phyloP scores from a whole-genome alignment of 2,888 invertebrate species.

The Nasonovia ribisnigri region DNA sequence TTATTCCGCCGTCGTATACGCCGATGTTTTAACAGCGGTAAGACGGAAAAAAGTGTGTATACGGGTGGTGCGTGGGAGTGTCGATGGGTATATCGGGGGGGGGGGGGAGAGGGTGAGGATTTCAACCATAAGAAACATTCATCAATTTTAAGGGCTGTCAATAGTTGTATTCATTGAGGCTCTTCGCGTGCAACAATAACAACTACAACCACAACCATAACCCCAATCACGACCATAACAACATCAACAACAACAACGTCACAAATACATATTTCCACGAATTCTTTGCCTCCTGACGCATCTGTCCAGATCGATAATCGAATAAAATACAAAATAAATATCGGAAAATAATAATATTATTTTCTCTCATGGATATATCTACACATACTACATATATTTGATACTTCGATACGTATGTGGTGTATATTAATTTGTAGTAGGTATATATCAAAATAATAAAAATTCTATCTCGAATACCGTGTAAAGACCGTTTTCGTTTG shows the following conservation, averaged over 20 bases:
- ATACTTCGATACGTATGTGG: background rate
- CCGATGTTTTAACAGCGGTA: background rate
- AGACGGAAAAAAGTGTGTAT: background rate
- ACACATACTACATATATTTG: background rate
- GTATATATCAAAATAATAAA: background rate
- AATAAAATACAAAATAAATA: constrained; percentile 11
- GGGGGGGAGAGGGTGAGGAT: background rate
- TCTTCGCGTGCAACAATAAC: constrained; percentile 2
- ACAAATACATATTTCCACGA: background rate
- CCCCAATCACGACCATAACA: background rate
- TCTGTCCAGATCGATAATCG: background rate
- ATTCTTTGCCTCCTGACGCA: background rate
- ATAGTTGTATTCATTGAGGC: constrained; percentile 48
- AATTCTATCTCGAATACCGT: background rate
- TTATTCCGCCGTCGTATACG: background rate
- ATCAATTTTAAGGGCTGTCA: constrained; percentile 64
- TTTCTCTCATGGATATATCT: background rate
- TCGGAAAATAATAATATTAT: background rate
- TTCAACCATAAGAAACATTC: constrained; percentile 44
- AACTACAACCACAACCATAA: background rate
- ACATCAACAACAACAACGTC: background rate
- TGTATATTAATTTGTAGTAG: background rate
- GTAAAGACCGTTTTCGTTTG: background rate
- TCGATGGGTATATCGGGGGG: background rate
- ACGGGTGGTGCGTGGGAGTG: background rate